These are phyloP conservation scores for Vollenhovia emeryi DNA, from an alignment of 1,140 invertebrate species.

Conservation along the genomic window DNA sequence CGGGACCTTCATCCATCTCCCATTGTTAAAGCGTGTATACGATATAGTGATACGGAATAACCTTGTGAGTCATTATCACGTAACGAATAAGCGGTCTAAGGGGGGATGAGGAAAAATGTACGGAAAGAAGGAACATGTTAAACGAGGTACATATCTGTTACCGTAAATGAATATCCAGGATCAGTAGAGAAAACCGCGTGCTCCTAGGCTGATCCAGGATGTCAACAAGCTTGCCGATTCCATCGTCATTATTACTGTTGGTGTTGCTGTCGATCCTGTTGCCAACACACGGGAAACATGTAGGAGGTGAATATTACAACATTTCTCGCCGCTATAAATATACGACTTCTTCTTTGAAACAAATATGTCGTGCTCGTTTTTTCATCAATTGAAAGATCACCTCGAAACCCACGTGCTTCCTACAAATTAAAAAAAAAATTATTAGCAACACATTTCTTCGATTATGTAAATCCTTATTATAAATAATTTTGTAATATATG, in stretches of 20 bases:
- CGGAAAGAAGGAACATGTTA: background rate
- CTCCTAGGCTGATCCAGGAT: constrained; percentile 7
- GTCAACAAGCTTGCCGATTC: background rate
- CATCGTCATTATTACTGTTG: background rate
- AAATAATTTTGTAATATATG: too few relatives aligned
- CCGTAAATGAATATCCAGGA: background rate
- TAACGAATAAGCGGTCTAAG: background rate
- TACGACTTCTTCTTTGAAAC: background rate
- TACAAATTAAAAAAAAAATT: background rate
- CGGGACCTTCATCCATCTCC: too few relatives aligned
- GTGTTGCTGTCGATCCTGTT: background rate
- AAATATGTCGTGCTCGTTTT: background rate
- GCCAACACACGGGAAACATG: background rate
- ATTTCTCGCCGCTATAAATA: background rate
- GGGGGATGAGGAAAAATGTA: constrained; percentile 50
- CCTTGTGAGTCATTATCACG: background rate
- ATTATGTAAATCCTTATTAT: too few relatives aligned
- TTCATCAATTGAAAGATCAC: background rate
- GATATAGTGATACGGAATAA: constrained; percentile 16
- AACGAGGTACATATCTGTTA: background rate
- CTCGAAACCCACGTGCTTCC: background rate
- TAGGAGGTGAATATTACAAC: constrained; percentile 43
- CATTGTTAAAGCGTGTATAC: too few relatives aligned
- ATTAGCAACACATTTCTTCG: too few relatives aligned
- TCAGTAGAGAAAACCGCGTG: background rate